Conservation (phyloP, 2,888 invertebrate species). For the Nemotelus nigrinus region DNA sequence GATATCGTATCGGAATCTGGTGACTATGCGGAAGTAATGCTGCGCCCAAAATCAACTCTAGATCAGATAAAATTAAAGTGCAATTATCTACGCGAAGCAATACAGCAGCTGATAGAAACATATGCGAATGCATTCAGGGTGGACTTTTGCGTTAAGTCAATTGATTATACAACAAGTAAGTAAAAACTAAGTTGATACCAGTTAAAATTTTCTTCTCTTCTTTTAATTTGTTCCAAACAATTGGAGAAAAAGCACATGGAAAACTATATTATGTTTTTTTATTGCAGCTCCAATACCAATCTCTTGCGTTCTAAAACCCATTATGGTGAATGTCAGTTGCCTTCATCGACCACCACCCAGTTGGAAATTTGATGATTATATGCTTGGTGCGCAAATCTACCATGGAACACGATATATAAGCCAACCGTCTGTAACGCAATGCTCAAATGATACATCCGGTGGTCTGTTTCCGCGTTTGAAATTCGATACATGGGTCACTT, state of each 20-base stretch:
- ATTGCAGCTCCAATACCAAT: slow-evolving; percentile 74
- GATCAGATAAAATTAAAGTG: slow-evolving; percentile 75
- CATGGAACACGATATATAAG: slow-evolving; percentile 85
- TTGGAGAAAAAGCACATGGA: no score
- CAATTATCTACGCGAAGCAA: slow-evolving; percentile 79
- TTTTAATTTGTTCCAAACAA: no score
- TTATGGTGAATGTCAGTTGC: slow-evolving; percentile 83
- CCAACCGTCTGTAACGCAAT: slow-evolving; percentile 76
- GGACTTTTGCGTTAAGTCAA: slow-evolving; percentile 78
- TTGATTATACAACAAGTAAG: slow-evolving; percentile 68
- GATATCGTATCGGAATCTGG: slow-evolving; percentile 76
- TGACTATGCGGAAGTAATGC: slow-evolving; percentile 75
- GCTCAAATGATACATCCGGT: slow-evolving; percentile 73
- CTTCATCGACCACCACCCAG: slow-evolving; percentile 79
- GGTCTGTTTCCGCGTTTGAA: slow-evolving; percentile 84
- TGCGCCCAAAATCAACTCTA: slow-evolving; percentile 69
- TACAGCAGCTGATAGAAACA: slow-evolving; percentile 84
- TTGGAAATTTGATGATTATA: slow-evolving; percentile 87
- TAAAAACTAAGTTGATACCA: slow-evolving; percentile 8
- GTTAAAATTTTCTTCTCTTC: slow-evolving; percentile 53
- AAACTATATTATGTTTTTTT: not conserved
- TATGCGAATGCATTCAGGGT: slow-evolving; percentile 87
- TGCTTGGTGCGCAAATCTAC: slow-evolving; percentile 85
- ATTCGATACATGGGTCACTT: slow-evolving; percentile 87
- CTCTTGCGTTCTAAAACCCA: slow-evolving; percentile 77